Base-by-base conservation (phyloP, 2,797 vertebrate genomes). In the Chiloscyllium punctatum region DNA sequence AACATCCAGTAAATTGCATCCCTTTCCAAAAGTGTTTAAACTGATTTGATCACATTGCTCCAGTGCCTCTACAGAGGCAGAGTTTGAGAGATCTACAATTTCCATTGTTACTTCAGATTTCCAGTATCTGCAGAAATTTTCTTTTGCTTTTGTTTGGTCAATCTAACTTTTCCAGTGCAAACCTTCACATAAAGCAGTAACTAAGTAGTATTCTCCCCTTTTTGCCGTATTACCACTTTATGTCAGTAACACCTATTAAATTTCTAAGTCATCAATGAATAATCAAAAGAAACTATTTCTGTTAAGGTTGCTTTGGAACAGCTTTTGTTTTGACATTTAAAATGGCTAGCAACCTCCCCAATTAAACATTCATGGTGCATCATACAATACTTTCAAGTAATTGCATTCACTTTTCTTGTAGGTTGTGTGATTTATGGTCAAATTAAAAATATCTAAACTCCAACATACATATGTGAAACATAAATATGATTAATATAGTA, bases 321-420 rank as follows among this genome's bases (percentile, higher is more conserved):
- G 96, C 96, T 96, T 97, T 97, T 97, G 97, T 97, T 97, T 97
- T 97, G 97, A 97, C 97, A 97, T 97, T 97, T 97, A 97, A 97
- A 97, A 96, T 97, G 91, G 96, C 92, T 95, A 95, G 95, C n/a
- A 84, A 68, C 77, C 95, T 96, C 96, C 87, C 95, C 95, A 30
- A 0, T 95, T 98, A 96, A 96, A 96, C 66, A 97, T 97, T 96
- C 97, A 96, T 96, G 96, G 74, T 79, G 95, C 96, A 96, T 96
- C 96, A 96, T 96, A 95, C 25, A 94, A 3, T 37, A 96, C 96
- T 97, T 98, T 98, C 97, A 97, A 97, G 97, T 99, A 99, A 99
- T 99, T 99, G 98, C 97, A 97, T 98, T 98, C 97, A 98, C 99
- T 99, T 98, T 98, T 99, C 98, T 99, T 97, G 97, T 97, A 97